phyloP scores from a whole-genome alignment of 2,113 vertebrate species.

The Cryptoleucopteryx plumbea region DNA sequence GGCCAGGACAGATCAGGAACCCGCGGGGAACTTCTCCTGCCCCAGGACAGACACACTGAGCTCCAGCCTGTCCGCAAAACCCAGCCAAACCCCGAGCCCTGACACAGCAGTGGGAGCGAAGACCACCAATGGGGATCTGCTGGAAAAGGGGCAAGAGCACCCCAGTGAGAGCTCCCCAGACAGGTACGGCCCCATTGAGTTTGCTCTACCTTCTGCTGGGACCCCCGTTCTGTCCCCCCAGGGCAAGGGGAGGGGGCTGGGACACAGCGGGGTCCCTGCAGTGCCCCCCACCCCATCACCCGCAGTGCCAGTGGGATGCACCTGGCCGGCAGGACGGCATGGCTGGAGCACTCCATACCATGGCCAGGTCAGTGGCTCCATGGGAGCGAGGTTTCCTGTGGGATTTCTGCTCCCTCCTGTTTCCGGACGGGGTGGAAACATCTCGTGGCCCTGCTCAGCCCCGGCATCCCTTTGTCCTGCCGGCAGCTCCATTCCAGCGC shows the following conservation, averaged over 20 bases:
- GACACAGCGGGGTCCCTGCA: not conserved
- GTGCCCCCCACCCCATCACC: not conserved
- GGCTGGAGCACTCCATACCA: not conserved
- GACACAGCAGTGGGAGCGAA: accelerated
- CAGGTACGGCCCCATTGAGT: not conserved
- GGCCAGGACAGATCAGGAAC: not conserved
- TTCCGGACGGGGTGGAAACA: slow-evolving; percentile 30
- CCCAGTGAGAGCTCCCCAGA: not conserved
- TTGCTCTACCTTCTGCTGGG: not conserved
- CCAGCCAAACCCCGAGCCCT: not conserved
- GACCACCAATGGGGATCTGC: not conserved
- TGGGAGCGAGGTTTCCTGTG: slow-evolving; percentile 31
- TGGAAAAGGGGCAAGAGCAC: not conserved
- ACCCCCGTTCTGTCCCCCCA: not conserved
- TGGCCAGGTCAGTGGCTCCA: not conserved
- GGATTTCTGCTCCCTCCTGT: slow-evolving; percentile 24
- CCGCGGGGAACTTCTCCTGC: not conserved
- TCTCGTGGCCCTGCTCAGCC: not conserved
- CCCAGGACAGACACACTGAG: accelerated
- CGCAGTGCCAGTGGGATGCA: not conserved
- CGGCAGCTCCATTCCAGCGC: not conserved
- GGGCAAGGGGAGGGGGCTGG: not conserved
- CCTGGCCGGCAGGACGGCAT: not conserved
- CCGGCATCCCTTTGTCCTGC: not conserved
- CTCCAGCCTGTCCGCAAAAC: not conserved